phyloP scores from a whole-genome alignment of 2,888 invertebrate genomes.

The Epicampocera succincta region DNA sequence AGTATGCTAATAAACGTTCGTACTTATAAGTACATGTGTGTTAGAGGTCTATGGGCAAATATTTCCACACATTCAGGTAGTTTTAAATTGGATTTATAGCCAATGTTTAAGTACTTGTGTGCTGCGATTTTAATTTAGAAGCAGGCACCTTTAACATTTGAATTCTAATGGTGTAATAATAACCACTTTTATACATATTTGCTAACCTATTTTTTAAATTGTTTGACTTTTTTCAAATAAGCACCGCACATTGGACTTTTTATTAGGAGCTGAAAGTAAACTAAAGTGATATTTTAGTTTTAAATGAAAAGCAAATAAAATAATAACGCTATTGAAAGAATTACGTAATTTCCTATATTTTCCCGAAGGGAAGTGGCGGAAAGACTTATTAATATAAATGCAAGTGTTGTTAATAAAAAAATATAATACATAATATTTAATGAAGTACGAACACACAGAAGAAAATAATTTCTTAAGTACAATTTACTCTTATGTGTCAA shows the following conservation, averaged over 20 bases:
- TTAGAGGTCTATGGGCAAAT: conserved; percentile 21
- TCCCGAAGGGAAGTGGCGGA: conserved; percentile 1
- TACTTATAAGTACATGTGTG: neutral
- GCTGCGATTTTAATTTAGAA: conserved; percentile 47
- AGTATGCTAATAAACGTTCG: conserved; percentile 45
- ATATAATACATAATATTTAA: neutral
- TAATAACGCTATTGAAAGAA: conserved; percentile 4
- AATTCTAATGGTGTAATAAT: conserved; percentile 34
- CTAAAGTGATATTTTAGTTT: conserved; percentile 14
- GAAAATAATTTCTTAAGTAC: too few relatives aligned
- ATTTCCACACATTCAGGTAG: neutral
- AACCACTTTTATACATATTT: conserved; percentile 26
- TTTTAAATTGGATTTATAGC: neutral
- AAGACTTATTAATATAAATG: conserved; percentile 25
- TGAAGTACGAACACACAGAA: too few relatives aligned
- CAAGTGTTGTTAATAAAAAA: neutral
- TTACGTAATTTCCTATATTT: conserved; percentile 39
- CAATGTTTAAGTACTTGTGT: conserved; percentile 33
- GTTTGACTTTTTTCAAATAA: conserved; percentile 40
- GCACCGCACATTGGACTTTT: conserved; percentile 44
- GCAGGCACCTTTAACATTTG: conserved; percentile 62
- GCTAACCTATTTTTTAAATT: conserved; percentile 45
- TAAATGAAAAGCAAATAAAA: conserved; percentile 23
- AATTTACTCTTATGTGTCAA: too few relatives aligned
- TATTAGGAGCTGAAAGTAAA: conserved; percentile 20